These are phyloP conservation scores for Galagoides demidoff DNA, from an alignment of 2,797 vertebrate genomes.

Conservation along the genomic window DNA sequence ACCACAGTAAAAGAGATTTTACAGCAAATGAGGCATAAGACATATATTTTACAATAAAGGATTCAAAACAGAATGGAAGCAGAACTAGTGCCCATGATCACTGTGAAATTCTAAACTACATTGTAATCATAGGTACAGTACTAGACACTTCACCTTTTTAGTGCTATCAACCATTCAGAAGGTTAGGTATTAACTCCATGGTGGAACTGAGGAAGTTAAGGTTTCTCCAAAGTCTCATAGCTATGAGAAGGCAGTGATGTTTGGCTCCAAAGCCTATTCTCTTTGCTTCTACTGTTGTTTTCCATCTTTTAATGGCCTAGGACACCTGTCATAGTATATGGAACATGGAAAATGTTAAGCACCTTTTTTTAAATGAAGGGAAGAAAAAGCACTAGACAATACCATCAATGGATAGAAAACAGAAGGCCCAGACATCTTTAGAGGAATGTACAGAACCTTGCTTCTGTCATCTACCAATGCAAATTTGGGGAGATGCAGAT, in stretches of 20 bases:
- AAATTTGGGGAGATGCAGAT: not conserved
- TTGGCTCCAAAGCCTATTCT: conserved; percentile 10
- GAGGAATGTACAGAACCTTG: not conserved
- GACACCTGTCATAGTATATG: not conserved
- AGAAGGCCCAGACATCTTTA: not conserved
- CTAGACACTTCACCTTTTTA: not conserved
- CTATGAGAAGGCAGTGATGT: not conserved
- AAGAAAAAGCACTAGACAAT: not conserved
- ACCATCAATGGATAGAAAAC: not conserved
- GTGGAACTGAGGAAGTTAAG: conserved; percentile 3
- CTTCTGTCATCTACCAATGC: not conserved
- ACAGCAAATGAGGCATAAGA: conserved; percentile 84
- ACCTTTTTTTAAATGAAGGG: not conserved
- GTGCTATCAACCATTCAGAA: not conserved
- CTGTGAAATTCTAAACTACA: conserved; percentile 66
- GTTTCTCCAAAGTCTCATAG: not conserved
- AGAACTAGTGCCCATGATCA: conserved; percentile 66
- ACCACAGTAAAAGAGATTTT: conserved; percentile 85
- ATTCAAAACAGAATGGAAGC: conserved; percentile 79
- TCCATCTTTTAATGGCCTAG: not conserved
- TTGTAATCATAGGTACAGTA: not conserved
- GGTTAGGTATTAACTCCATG: not conserved
- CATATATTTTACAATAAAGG: conserved; percentile 78
- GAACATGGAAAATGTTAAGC: not conserved
- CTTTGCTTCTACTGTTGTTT: conserved; percentile 7